Evolutionary conservation across 2,888 invertebrate species (phyloP).

Genomic region (Candidula unifasciata): DNA sequence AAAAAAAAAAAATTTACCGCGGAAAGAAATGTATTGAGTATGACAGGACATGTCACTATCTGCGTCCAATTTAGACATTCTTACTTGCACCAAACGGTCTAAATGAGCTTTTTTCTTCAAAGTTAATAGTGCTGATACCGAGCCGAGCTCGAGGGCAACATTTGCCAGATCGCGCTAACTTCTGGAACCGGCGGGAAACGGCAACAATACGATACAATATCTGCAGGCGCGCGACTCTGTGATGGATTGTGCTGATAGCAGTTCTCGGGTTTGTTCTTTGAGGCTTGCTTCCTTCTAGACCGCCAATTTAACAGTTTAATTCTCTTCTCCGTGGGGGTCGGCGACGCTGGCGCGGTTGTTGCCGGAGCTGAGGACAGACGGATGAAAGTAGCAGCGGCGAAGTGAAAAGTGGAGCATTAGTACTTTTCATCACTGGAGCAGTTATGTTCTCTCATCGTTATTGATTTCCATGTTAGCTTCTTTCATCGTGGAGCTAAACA

Average conservation of each 20-base stretch:
- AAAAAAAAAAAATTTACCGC: not conserved
- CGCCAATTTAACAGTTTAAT: constrained; percentile 42
- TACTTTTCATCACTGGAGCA: not conserved
- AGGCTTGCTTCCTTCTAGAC: constrained; percentile 28
- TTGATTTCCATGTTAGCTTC: not conserved
- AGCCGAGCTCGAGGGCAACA: constrained; percentile 19
- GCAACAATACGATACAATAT: constrained; percentile 49
- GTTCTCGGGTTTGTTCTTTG: constrained; percentile 34
- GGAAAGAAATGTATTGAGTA: constrained; percentile 21
- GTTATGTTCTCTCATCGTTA: not conserved
- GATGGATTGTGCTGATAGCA: constrained; percentile 43
- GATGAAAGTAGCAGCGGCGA: constrained; percentile 35
- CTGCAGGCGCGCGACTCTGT: constrained; percentile 36
- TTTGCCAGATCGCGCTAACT: constrained; percentile 40
- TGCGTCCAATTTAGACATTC: constrained; percentile 30
- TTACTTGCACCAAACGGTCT: constrained; percentile 19
- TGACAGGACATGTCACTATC: constrained; percentile 22
- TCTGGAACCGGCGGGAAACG: constrained; percentile 16
- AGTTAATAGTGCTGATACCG: constrained; percentile 33
- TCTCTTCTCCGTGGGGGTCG: constrained; percentile 43
- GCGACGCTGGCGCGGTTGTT: constrained; percentile 39
- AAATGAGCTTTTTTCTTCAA: constrained; percentile 28
- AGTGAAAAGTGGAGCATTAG: constrained; percentile 4
- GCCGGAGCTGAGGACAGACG: constrained; percentile 44
- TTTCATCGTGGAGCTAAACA: not conserved